Conservation (phyloP, 2,113 vertebrate genomes). For the Apteryx owenii region DNA sequence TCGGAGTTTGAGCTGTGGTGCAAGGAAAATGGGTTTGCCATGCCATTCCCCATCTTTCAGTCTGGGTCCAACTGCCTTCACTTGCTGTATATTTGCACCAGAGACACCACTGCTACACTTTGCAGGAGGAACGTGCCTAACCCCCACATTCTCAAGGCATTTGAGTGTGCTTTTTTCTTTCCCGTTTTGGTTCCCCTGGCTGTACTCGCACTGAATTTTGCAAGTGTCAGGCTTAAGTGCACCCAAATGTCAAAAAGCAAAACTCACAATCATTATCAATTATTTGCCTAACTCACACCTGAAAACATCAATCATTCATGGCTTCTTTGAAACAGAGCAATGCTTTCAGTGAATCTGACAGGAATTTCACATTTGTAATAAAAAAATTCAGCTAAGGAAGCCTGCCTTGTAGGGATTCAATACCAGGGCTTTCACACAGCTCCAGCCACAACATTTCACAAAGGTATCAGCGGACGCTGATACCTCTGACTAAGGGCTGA, state of each 20-base stretch:
- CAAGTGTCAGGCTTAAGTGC: background rate
- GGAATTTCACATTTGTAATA: background rate
- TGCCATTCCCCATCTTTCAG: background rate
- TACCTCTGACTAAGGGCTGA: background rate
- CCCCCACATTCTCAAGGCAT: background rate
- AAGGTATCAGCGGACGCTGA: background rate
- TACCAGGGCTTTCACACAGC: background rate
- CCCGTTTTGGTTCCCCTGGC: background rate
- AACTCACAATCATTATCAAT: background rate
- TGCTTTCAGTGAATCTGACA: background rate
- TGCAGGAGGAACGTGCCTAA: background rate
- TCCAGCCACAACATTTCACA: background rate
- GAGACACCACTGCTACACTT: background rate
- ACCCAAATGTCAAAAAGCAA: slow-evolving; percentile 10
- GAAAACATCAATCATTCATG: background rate
- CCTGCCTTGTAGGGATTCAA: background rate
- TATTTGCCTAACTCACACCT: background rate
- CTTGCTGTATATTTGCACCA: background rate
- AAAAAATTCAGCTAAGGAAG: background rate
- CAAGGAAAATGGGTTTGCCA: background rate
- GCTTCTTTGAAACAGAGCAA: background rate
- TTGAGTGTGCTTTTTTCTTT: background rate
- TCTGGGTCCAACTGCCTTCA: background rate
- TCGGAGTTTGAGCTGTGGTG: background rate
- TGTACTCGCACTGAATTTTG: background rate